These are phyloP conservation scores for Pseudomyrmex pallidus DNA, from an alignment of 1,140 invertebrate genomes.

Conservation along the genomic window DNA sequence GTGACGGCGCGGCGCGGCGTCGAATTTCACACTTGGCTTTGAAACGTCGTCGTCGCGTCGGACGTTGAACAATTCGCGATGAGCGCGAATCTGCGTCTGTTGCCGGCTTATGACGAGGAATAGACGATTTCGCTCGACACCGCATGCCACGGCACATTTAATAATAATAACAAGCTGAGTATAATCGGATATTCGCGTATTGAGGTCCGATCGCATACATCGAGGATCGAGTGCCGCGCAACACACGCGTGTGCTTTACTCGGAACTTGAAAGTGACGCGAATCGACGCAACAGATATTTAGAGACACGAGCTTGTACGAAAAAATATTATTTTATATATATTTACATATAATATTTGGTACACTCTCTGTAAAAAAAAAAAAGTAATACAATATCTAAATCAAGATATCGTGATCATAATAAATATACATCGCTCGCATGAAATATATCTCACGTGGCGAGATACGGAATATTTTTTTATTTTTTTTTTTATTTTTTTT, in stretches of 20 bases:
- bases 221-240: neutral
- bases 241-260: too few relatives aligned
- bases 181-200: neutral
- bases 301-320: neutral
- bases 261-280: neutral
- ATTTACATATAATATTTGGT: too few relatives aligned
- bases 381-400: too few relatives aligned
- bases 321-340: neutral
- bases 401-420: too few relatives aligned
- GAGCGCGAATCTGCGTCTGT: neutral
- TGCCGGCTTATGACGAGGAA: neutral
- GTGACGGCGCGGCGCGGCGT: too few relatives aligned
- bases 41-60: too few relatives aligned
- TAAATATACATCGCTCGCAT: too few relatives aligned
- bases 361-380: too few relatives aligned
- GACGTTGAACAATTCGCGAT: neutral
- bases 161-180: neutral
- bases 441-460: too few relatives aligned
- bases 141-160: neutral
- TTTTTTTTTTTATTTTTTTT: neutral
- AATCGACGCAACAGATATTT: neutral
- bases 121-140: neutral
- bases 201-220: neutral
- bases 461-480: too few relatives aligned
- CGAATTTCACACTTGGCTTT: slow-evolving; percentile 17